Evolutionary conservation across 2,113 vertebrate species (phyloP).

Genomic region (Myiopsitta monachus): DNA sequence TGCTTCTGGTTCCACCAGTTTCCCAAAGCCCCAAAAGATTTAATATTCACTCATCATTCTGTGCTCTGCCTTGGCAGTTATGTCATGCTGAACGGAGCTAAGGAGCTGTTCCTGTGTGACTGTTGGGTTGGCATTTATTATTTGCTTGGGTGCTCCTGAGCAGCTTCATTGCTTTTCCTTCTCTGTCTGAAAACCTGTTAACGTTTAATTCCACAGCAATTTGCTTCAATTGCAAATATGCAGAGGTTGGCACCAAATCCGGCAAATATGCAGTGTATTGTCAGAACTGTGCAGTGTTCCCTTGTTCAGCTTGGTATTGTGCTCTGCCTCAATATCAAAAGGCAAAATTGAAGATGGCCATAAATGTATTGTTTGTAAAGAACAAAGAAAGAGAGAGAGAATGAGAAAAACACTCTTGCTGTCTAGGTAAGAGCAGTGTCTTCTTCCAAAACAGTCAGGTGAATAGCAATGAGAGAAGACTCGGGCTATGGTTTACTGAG

Average conservation of each 20-base stretch:
- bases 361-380: background rate
- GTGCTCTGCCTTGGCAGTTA: background rate
- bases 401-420: background rate
- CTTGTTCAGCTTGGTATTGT: background rate
- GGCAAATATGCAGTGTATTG: background rate
- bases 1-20: background rate
- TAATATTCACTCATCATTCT: background rate
- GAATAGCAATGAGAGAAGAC: background rate
- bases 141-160: background rate
- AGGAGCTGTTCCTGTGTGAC: background rate
- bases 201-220: background rate
- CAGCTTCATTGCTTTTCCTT: background rate
- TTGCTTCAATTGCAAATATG: background rate
- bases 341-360: background rate
- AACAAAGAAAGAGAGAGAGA: background rate
- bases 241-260: background rate
- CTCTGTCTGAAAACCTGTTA: background rate
- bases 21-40: background rate
- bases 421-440: background rate
- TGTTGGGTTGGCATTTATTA: background rate
- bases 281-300: background rate
- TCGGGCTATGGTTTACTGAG: background rate
- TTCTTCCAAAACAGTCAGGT: background rate
- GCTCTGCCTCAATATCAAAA: background rate
- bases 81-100: background rate